These are phyloP conservation scores for Lithosia quadra DNA, from an alignment of 2,888 invertebrate species.

Conservation along the genomic window DNA sequence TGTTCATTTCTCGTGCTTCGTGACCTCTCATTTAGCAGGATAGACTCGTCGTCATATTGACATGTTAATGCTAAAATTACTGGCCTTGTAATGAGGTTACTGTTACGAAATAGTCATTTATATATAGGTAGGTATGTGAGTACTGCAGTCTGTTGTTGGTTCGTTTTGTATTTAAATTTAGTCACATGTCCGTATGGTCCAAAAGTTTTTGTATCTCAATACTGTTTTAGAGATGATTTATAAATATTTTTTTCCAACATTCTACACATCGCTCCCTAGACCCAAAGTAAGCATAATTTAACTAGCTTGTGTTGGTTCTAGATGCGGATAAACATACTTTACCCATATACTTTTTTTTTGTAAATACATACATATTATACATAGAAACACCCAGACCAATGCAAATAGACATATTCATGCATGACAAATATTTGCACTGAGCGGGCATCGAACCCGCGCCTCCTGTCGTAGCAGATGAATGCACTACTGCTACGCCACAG, in stretches of 20 bases:
- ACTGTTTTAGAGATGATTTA: not conserved
- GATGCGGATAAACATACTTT: too few species aligned
- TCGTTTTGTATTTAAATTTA: not conserved
- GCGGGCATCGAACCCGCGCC: too few species aligned
- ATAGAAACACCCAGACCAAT: too few species aligned
- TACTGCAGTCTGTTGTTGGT: slow-evolving; percentile 41
- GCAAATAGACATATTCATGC: too few species aligned
- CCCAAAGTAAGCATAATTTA: too few species aligned
- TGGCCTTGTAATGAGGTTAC: slow-evolving; percentile 64
- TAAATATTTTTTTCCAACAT: not conserved
- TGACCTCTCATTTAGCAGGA: slow-evolving; percentile 68
- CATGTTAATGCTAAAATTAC: slow-evolving; percentile 73
- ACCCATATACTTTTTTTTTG: too few species aligned
- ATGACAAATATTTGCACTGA: too few species aligned
- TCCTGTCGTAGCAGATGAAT: too few species aligned
- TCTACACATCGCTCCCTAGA: too few species aligned
- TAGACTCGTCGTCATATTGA: slow-evolving; percentile 60
- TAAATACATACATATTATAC: too few species aligned
- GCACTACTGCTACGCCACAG: too few species aligned
- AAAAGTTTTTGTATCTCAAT: not conserved
- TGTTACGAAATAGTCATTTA: slow-evolving; percentile 50
- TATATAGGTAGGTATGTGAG: slow-evolving; percentile 19
- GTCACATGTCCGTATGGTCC: slow-evolving; percentile 4
- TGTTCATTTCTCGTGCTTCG: slow-evolving; percentile 66
- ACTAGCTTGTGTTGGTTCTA: too few species aligned